phyloP scores from a whole-genome alignment of 2,797 vertebrate genomes.

The Hyperoplus immaculatus region DNA sequence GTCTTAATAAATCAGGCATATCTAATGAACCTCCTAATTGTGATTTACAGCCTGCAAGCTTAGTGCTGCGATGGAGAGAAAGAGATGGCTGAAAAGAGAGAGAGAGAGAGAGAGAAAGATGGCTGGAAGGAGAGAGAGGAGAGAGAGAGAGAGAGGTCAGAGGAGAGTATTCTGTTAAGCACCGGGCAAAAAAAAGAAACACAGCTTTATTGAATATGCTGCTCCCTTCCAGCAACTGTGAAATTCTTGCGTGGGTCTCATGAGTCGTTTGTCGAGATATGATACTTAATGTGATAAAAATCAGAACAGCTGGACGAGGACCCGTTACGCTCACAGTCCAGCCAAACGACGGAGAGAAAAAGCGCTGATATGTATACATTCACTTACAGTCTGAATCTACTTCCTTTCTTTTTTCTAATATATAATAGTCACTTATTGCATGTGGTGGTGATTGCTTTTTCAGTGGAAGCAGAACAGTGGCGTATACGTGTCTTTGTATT shows the following conservation, averaged over 20 bases:
- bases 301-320: constrained; percentile 55
- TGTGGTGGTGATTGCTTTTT: background rate
- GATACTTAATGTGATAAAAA: constrained; percentile 55
- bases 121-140: constrained; percentile 26
- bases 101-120: constrained; percentile 18
- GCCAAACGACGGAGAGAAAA: background rate
- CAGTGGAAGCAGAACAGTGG: background rate
- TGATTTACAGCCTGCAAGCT: constrained; percentile 71
- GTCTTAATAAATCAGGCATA: constrained; percentile 76
- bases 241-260: constrained; percentile 47
- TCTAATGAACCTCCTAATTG: constrained; percentile 75
- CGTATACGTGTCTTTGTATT: background rate
- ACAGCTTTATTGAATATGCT: constrained; percentile 43
- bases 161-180: background rate
- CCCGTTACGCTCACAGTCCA: constrained; percentile 1
- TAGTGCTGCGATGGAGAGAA: constrained; percentile 41
- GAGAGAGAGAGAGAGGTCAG: constrained; percentile 23
- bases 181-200: constrained; percentile 8
- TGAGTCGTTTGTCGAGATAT: constrained; percentile 55
- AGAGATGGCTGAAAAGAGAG: constrained; percentile 14
- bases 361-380: constrained; percentile 21
- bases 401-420: background rate
- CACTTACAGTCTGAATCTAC: background rate
- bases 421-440: background rate
- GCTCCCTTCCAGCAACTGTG: constrained; percentile 44